Evolutionary conservation across 2,797 vertebrate genomes (phyloP).

Genomic region (Melanotaenia pygmaea): DNA sequence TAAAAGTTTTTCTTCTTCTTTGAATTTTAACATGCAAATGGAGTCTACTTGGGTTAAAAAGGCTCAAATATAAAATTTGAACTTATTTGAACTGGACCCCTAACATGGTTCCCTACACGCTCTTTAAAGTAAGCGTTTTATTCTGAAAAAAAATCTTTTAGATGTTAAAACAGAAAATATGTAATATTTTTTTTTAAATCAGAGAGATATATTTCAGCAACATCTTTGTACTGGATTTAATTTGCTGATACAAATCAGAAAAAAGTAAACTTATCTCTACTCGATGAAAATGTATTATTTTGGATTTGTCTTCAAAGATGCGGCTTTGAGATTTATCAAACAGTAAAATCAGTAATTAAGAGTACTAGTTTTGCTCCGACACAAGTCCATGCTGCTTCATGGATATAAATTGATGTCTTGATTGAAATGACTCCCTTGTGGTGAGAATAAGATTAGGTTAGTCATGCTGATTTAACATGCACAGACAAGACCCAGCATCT

Average conservation of each 20-base stretch:
- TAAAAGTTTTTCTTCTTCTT: too few species aligned
- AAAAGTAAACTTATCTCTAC: constrained; percentile 9
- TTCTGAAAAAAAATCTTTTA: background rate
- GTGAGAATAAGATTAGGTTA: constrained; percentile 43
- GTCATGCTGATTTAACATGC: constrained; percentile 27
- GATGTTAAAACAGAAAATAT: background rate
- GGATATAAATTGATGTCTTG: constrained; percentile 34
- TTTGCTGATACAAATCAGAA: constrained; percentile 19
- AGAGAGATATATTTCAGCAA: background rate
- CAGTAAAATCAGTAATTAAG: constrained; percentile 52
- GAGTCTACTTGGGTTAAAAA: background rate
- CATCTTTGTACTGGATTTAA: background rate
- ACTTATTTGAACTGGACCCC: too few species aligned
- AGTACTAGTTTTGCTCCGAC: constrained; percentile 34
- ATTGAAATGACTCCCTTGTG: constrained; percentile 44
- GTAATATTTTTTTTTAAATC: background rate
- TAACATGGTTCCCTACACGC: background rate
- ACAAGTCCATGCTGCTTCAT: constrained; percentile 26
- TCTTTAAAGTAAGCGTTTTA: background rate
- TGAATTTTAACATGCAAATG: background rate
- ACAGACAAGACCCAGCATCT: constrained; percentile 27
- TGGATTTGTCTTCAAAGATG: constrained; percentile 29
- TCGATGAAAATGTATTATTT: constrained; percentile 10
- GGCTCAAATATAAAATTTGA: too few species aligned
- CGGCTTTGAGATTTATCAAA: constrained; percentile 18